These are phyloP conservation scores for Pristionchus exspectatus DNA, from an alignment of 2,888 invertebrate species.

Conservation along the genomic window DNA sequence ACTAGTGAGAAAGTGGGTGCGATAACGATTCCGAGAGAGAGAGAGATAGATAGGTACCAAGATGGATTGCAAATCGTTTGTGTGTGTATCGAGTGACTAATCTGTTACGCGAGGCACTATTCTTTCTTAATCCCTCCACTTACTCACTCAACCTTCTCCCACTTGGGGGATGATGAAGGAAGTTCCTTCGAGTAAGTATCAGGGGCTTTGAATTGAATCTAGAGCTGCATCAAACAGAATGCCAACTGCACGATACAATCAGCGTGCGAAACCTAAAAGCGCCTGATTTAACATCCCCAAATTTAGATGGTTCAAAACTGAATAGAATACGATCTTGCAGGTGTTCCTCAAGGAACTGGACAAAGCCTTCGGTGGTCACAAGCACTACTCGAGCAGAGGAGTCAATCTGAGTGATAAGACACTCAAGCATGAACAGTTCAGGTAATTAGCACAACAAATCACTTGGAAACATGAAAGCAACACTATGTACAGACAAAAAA, in stretches of 20 bases:
- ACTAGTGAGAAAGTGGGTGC: background rate
- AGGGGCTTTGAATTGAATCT: background rate
- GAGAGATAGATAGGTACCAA: background rate
- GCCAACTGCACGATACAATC: background rate
- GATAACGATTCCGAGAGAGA: background rate
- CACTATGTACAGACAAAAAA: background rate
- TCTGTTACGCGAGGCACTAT: background rate
- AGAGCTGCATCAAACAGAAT: no score
- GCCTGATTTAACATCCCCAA: background rate
- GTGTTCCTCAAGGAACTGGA: conserved; percentile 95
- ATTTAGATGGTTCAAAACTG: background rate
- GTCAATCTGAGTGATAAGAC: conserved; percentile 83
- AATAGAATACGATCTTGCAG: conserved; percentile 78
- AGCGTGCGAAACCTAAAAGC: background rate
- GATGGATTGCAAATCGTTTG: conserved; percentile 16
- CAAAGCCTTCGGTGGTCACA: conserved; percentile 88
- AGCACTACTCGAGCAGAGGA: conserved; percentile 89
- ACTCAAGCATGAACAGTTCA: conserved; percentile 80
- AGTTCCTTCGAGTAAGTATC: background rate
- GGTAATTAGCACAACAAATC: conserved; percentile 17
- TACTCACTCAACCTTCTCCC: background rate
- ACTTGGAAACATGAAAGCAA: background rate
- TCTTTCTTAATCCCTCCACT: conserved; percentile 31
- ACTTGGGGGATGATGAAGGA: conserved; percentile 9
- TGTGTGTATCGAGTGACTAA: conserved; percentile 47